phyloP scores from a whole-genome alignment of 2,888 invertebrate genomes.

The Agrotis puta region DNA sequence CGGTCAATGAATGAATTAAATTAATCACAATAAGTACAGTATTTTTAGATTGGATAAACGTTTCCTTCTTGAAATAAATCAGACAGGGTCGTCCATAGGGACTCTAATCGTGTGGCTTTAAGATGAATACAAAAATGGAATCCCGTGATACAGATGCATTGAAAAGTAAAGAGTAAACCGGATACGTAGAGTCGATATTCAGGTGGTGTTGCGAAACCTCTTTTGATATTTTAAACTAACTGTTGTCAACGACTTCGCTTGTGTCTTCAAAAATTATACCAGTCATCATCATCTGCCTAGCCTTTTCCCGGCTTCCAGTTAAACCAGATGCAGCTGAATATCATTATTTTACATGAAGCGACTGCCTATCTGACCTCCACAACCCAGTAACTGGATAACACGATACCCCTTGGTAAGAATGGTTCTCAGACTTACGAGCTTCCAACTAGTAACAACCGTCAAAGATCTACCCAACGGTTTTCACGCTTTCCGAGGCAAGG shows the following conservation, averaged over 20 bases:
- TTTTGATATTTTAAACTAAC: not conserved
- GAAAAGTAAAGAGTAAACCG: not conserved
- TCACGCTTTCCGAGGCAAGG: too few relatives aligned
- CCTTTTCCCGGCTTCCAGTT: too few relatives aligned
- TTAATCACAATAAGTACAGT: not conserved
- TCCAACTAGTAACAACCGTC: too few relatives aligned
- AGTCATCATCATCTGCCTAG: not conserved
- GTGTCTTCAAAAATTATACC: not conserved
- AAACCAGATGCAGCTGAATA: too few relatives aligned
- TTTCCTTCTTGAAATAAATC: slow-evolving; percentile 13
- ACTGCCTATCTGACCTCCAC: too few relatives aligned
- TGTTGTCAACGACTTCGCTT: not conserved
- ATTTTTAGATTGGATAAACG: slow-evolving; percentile 39
- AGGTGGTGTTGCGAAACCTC: not conserved
- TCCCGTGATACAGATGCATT: not conserved
- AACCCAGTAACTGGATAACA: too few relatives aligned
- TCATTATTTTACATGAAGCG: too few relatives aligned
- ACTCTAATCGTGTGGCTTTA: not conserved
- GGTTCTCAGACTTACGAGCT: too few relatives aligned
- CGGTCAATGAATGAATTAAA: not conserved
- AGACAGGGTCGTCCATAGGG: slow-evolving; percentile 7
- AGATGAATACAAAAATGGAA: slow-evolving; percentile 15
- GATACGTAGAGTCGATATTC: not conserved
- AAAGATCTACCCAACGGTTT: too few relatives aligned
- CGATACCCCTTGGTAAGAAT: too few relatives aligned